Conservation (phyloP, 2,113 vertebrate genomes). For the Gallinago jamesoni region DNA sequence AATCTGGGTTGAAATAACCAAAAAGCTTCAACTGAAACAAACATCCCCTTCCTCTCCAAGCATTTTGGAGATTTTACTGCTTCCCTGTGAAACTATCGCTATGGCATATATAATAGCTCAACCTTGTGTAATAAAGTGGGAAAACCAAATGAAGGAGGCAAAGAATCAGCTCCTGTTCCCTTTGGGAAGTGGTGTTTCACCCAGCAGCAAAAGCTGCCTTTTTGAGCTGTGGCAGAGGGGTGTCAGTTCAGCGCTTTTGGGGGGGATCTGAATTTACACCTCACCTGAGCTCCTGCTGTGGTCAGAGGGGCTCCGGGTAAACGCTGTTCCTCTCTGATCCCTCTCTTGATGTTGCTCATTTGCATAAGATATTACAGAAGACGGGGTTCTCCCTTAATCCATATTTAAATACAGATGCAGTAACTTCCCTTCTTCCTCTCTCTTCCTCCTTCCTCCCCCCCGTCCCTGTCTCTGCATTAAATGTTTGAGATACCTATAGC, state of each 20-base stretch:
- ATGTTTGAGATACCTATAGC: not conserved
- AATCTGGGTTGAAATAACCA: not conserved
- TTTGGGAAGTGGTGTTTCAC: not conserved
- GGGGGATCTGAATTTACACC: not conserved
- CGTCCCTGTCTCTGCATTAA: not conserved
- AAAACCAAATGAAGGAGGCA: not conserved
- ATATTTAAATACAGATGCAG: not conserved
- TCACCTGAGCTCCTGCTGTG: not conserved
- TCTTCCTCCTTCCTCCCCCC: not conserved
- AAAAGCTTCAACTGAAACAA: not conserved
- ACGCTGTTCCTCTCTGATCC: not conserved
- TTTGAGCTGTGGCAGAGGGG: not conserved
- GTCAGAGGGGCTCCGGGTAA: not conserved
- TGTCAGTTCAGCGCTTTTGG: not conserved
- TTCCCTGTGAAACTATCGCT: not conserved
- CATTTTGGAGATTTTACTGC: not conserved
- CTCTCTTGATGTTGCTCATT: not conserved
- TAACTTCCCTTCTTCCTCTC: not conserved
- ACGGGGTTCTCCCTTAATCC: not conserved
- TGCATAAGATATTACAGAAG: not conserved
- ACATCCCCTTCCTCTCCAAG: not conserved
- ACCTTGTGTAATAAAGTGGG: not conserved
- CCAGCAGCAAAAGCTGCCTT: not conserved
- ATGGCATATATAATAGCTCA: not conserved
- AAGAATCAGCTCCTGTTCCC: not conserved